Evolutionary conservation across 2,113 vertebrate species (phyloP), one percentile per base, ranked within the genome.

Genomic region (Phodopus roborovskii): DNA sequence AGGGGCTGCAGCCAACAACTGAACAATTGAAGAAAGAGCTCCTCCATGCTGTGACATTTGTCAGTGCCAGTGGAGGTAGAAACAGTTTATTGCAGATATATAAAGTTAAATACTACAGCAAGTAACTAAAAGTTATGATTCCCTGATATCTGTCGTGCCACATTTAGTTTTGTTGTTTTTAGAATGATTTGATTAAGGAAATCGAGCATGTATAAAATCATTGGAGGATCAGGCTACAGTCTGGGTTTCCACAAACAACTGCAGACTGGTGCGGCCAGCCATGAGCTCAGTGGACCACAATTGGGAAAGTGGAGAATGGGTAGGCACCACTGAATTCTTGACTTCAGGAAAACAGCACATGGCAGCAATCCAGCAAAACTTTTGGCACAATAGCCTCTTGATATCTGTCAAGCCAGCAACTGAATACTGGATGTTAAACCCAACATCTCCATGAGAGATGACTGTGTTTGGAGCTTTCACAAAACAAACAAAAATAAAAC

Each of bases 1-100:
- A 94, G 66, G 94, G 91, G 70, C n/a, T 92, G 89, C 42, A 74
- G 36, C 19, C 94, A 96, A 81, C 28, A 96, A 90, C 33, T 20
- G 24, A 96, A 81, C 28, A 96, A 90, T 28, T 20, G 24, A 62
- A 93, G 50, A 79, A 15, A 93, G 75, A 94, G 89, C 36, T 90
- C 17, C 48, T 95, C 71, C 5, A 62, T 70, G 24, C 28, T 75
- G 87, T 15, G 45, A 84, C 16, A 16, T 73, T 30, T 17, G 36
- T 48, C 24, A 30, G 22, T 83, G 17, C 88, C 70, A 77, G 79
- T 1, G 77, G n/a, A 95, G 68, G 28, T 30, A 81, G 3, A 45
- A 82, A 60, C 5, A 92, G 3, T 85, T 95, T 79, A 85, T 26
- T 70, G 12, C 11, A 95, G 86, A 26, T 56, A 90, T 19, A n/a